Evolutionary conservation across 2,797 vertebrate species (phyloP), one percentile per base, ranked within the genome.

Genomic region (Emydoidea blandingii): DNA sequence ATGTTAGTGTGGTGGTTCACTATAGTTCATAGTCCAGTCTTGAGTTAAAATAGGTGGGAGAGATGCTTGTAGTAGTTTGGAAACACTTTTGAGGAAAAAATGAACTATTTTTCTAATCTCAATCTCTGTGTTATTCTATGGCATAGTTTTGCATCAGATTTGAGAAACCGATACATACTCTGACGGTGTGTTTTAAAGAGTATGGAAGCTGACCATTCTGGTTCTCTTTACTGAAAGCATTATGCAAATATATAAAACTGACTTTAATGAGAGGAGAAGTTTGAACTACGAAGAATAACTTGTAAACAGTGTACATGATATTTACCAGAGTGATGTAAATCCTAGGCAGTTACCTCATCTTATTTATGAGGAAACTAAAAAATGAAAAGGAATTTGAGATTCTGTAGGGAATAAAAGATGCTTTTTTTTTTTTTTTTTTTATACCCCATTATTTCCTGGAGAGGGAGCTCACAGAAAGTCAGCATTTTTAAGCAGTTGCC

Each of bases 261-360:
- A 76, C 92, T 91, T 94, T 83, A 87, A 41, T 72, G 5, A 41
- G 5, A 68, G 19, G 8, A 72, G 65, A 72, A 41, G 68, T 37
- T 72, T 72, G 21, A 23, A 23, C 90, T 95, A 87, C 92, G 88
- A 93, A 93, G 89, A 74, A 86, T 90, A 90, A 72, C 37, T 25
- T 91, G 81, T 91, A 59, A 93, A 95, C 19, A 12, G 12, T 41
- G 37, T 72, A 80, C 87, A 86, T 76, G 31, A 87, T 87, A 1
- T 1, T 31, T 80, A 50, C 29, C 81, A 88, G 29, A n/a, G 44
- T 86, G 62, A 82, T 37, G 21, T 87, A 91, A 79, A 82, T 44
- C 52, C 86, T 92, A 31, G 12, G 44, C 44, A 78, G 27, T 78
- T 78, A 47, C 19, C n/a, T 37, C n/a, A 37, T 8, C 44, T 78